phyloP scores from a whole-genome alignment of 2,888 invertebrate species.

The Acleris sparsana region DNA sequence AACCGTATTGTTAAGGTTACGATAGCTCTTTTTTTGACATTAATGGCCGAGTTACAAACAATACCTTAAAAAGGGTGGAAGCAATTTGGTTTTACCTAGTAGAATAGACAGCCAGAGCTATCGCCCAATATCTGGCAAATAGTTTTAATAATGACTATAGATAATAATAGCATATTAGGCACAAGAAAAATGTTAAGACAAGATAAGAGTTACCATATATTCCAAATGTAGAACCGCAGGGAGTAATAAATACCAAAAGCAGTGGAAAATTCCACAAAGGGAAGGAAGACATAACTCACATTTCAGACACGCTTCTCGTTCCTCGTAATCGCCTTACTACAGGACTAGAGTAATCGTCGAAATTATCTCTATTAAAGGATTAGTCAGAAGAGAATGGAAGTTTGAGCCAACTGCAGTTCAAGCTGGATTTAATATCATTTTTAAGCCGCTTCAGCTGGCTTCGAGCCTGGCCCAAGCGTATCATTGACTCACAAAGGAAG shows the following conservation, averaged over 20 bases:
- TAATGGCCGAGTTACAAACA: too few species aligned
- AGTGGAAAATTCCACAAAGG: slow-evolving; percentile 26
- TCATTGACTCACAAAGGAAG: slow-evolving; percentile 70
- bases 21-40: too few species aligned
- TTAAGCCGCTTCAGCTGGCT: slow-evolving; percentile 56
- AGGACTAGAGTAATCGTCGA: slow-evolving; percentile 31
- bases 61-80: too few species aligned
- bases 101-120: too few species aligned
- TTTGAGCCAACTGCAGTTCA: slow-evolving; percentile 60
- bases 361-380: slow-evolving; percentile 41
- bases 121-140: too few species aligned
- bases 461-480: slow-evolving; percentile 47
- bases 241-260: slow-evolving; percentile 8
- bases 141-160: too few species aligned
- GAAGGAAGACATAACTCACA: slow-evolving; percentile 33
- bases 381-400: slow-evolving; percentile 54
- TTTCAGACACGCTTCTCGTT: slow-evolving; percentile 35
- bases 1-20: too few species aligned
- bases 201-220: too few species aligned
- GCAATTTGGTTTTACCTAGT: too few species aligned
- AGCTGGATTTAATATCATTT: slow-evolving; percentile 64
- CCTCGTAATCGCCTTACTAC: slow-evolving; percentile 30
- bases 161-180: too few species aligned
- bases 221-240: neutral
- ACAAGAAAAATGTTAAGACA: too few species aligned